Evolutionary conservation across 2,797 vertebrate species (phyloP).

Genomic region (Pangasius krempfi): DNA sequence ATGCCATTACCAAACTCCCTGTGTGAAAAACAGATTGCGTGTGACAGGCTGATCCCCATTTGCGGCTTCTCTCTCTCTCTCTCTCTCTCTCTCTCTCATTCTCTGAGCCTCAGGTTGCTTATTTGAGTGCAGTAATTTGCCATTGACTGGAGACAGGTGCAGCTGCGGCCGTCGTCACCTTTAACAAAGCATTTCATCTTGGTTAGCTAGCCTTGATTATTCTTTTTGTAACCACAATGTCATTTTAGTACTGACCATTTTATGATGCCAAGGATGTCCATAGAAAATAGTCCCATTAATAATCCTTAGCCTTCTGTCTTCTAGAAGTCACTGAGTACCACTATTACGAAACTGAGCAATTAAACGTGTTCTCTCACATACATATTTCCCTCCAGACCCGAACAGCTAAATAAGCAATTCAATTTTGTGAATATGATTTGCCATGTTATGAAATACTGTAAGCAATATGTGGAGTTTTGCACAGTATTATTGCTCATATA

Average conservation of each 20-base stretch:
- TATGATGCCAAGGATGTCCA: slow-evolving; percentile 40
- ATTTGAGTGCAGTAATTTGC: slow-evolving; percentile 78
- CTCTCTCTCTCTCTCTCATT: background rate
- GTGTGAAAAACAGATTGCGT: slow-evolving; percentile 60
- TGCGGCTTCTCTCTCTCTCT: slow-evolving; percentile 20
- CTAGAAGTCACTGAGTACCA: slow-evolving; percentile 43
- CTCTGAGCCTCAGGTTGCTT: slow-evolving; percentile 70
- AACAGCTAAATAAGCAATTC: slow-evolving; percentile 28
- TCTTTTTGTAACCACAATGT: slow-evolving; percentile 66
- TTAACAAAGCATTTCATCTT: slow-evolving; percentile 80
- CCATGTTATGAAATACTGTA: slow-evolving; percentile 24
- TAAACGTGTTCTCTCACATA: slow-evolving; percentile 37
- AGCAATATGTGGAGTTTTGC: slow-evolving; percentile 11
- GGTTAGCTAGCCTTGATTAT: slow-evolving; percentile 72
- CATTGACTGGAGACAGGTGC: slow-evolving; percentile 76
- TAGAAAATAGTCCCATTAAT: slow-evolving; percentile 55
- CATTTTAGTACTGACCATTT: slow-evolving; percentile 47
- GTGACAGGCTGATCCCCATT: slow-evolving; percentile 56
- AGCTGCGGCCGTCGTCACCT: slow-evolving; percentile 69
- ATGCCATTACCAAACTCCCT: slow-evolving; percentile 61
- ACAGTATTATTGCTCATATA: slow-evolving; percentile 3
- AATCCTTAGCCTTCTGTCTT: slow-evolving; percentile 49
- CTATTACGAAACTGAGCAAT: slow-evolving; percentile 36
- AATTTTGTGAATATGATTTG: slow-evolving; percentile 25
- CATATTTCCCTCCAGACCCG: slow-evolving; percentile 33